Evolutionary conservation across 2,797 vertebrate species (phyloP), one percentile per base, ranked within the genome.

Genomic region (Alcedo atthis): DNA sequence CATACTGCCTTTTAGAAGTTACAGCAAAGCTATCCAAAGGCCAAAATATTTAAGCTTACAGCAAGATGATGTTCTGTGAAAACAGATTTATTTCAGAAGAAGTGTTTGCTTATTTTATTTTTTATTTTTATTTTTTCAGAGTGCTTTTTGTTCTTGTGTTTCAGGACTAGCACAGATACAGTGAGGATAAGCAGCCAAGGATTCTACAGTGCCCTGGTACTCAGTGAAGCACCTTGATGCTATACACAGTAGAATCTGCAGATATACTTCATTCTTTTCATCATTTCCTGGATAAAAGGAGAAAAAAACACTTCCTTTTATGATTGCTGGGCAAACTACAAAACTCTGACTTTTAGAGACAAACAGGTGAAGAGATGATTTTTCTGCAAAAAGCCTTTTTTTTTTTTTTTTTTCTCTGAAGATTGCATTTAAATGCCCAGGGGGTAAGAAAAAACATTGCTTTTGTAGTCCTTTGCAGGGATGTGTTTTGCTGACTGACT

Each of bases 11-110:
- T 81, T 87, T 64, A 77, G 46, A 95, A 74, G 20, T 10, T 42
- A 73, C 24, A 90, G n/a, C 18, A 83, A 91, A 89, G 15, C 54
- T 92, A 79, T 55, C n/a, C 51, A 92, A 86, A 96, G 54, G 26
- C 48, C 55, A 86, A 75, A 94, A 59, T 42, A 71, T 37, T 74
- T 81, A 61, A 20, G 5, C 61, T 87, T 83, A 89, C 25, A 82
- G 87, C 30, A 64, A 95, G 90, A n/a, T 85, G 78, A 78, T 86
- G 45, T 53, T 35, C 77, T 71, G 35, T 74, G 68, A 51, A 87
- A 92, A 63, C 2, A 26, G 5, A 45, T 82, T 49, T 25, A 46
- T 78, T 93, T 93, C 22, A 30, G 45, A 64, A 8, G 33, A 75
- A 74, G 58, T 89, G 20, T 85, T 88, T 85, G 16, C 32, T 82